phyloP scores from a whole-genome alignment of 2,113 vertebrate genomes.

The Hiodon tergisus region DNA sequence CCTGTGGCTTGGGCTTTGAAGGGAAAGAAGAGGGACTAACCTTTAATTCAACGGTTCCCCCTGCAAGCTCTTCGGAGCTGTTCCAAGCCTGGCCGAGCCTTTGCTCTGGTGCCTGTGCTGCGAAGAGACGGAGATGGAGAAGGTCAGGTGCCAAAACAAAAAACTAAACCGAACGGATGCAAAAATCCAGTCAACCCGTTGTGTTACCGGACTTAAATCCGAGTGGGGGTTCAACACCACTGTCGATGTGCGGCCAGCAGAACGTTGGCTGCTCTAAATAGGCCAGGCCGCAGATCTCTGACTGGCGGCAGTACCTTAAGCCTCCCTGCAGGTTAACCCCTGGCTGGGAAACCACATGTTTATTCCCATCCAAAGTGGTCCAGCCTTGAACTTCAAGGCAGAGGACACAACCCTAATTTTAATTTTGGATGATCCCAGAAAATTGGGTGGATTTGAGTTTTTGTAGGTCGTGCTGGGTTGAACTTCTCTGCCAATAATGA shows the following conservation, averaged over 20 bases:
- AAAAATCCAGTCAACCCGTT: not conserved
- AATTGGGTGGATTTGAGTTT: no score
- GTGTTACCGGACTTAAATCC: not conserved
- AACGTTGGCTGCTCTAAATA: no score
- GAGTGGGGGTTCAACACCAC: not conserved
- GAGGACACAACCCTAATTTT: no score
- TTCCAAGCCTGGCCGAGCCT: conserved; percentile 3
- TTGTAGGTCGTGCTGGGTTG: no score
- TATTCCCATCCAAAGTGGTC: no score
- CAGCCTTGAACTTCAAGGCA: no score
- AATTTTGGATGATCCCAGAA: no score
- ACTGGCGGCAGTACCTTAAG: no score
- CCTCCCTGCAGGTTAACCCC: no score
- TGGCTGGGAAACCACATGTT: no score
- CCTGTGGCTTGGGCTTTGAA: conserved; percentile 24
- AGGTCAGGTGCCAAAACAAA: not conserved
- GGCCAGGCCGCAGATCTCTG: no score
- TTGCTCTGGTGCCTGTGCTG: not conserved
- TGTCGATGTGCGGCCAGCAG: not conserved
- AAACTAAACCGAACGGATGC: not conserved
- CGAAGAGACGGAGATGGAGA: not conserved
- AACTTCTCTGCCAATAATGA: no score
- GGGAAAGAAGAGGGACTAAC: conserved; percentile 40
- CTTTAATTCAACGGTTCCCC: conserved; percentile 40
- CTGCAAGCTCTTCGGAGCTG: conserved; percentile 24